Evolutionary conservation across 2,888 invertebrate species (phyloP).

Genomic region (Parnassius smintheus): DNA sequence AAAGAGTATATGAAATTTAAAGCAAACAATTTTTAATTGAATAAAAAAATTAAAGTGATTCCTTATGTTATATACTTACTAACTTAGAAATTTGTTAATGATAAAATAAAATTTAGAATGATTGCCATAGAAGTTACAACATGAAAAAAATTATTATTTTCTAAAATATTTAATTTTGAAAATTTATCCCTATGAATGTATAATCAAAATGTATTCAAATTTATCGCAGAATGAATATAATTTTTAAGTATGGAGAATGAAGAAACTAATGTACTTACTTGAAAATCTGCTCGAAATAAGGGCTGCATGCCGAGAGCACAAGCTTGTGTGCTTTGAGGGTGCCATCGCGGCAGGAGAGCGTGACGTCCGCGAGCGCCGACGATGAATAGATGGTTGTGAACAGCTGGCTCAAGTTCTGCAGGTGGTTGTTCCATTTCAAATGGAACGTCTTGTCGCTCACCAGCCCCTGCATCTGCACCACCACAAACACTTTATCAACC

Average conservation of each 20-base stretch:
- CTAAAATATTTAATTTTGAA: too few species aligned
- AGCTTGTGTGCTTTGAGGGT: conserved; percentile 86
- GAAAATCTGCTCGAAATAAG: conserved; percentile 88
- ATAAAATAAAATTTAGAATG: too few species aligned
- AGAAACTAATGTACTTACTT: conserved; percentile 56
- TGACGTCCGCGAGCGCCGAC: conserved; percentile 85
- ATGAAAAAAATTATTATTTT: too few species aligned
- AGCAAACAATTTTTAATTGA: not conserved
- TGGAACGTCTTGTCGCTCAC: conserved; percentile 85
- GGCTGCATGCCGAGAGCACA: conserved; percentile 87
- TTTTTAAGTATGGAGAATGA: not conserved
- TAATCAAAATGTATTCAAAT: not conserved
- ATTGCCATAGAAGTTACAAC: too few species aligned
- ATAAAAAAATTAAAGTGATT: too few species aligned
- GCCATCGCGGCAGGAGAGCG: conserved; percentile 86
- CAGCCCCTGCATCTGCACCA: conserved; percentile 80
- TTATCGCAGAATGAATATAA: not conserved
- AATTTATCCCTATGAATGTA: too few species aligned
- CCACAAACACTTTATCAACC: conserved; percentile 66
- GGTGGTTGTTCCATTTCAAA: conserved; percentile 87
- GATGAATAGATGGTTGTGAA: conserved; percentile 86
- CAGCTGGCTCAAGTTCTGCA: conserved; percentile 85
- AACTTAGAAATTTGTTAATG: too few species aligned
- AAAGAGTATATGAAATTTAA: conserved; percentile 15
- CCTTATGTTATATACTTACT: too few species aligned